A percentile compares a stretch with the other conserved stretches of the same genome.
phyloP scores from a whole-genome alignment of 2,113 vertebrate species.

The Osmerus eperlanus region DNA sequence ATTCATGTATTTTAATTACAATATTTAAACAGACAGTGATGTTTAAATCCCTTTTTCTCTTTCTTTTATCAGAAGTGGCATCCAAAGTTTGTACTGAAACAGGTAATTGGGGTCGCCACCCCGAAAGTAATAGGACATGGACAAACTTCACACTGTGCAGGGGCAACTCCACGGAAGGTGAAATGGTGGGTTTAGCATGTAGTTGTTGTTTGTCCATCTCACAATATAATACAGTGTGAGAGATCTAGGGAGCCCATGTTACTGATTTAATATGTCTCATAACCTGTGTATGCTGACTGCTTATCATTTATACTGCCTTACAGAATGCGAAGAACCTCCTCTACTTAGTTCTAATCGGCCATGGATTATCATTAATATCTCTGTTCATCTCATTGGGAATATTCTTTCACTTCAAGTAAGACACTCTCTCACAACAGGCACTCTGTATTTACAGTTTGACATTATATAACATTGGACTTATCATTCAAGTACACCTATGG shows the following conservation, averaged over 20 bases:
- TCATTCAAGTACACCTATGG: no score
- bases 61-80: conserved; percentile 76
- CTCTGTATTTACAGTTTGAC: not conserved
- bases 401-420: conserved; percentile 98
- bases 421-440: conserved; percentile 20
- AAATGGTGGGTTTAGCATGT: conserved; percentile 67
- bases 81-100: conserved; percentile 84
- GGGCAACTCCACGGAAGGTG: conserved; percentile 59
- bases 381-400: conserved; percentile 89
- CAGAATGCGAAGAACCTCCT: conserved; percentile 87
- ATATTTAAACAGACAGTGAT: not conserved
- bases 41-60: conserved; percentile 13
- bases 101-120: conserved; percentile 90
- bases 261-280: not conserved
- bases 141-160: conserved; percentile 88
- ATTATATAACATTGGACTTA: no score
- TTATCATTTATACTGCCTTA: conserved; percentile 43
- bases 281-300: not conserved
- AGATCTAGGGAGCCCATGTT: no score
- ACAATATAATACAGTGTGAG: no score
- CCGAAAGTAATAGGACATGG: conserved; percentile 90
- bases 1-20: not conserved
- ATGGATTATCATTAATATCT: conserved; percentile 87
- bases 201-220: not conserved
- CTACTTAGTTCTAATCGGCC: conserved; percentile 91